Conservation (phyloP, 2,888 invertebrate species). For the Rhingia campestris region DNA sequence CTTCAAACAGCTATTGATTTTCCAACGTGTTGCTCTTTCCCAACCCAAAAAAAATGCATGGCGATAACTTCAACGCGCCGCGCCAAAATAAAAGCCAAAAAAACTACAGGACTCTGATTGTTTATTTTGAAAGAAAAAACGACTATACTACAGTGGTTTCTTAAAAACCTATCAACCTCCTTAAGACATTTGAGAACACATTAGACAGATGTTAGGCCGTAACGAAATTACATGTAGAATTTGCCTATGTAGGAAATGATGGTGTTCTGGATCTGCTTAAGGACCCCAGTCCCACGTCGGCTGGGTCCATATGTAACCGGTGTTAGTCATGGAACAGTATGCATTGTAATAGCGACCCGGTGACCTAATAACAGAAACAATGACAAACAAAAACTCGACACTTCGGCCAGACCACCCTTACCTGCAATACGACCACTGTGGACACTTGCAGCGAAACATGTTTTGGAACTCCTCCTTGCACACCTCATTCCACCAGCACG, state of each 20-base stretch:
- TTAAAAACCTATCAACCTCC: conserved; percentile 47
- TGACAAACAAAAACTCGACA: conserved; percentile 19
- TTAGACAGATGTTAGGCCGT: conserved; percentile 46
- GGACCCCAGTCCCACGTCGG: conserved; percentile 84
- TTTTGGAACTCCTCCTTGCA: conserved; percentile 96
- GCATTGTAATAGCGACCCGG: conserved; percentile 95
- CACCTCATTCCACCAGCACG: conserved; percentile 96
- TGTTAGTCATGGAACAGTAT: conserved; percentile 94
- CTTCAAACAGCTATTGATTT: conserved; percentile 61
- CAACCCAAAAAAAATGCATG: conserved; percentile 30
- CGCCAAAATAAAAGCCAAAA: conserved; percentile 50
- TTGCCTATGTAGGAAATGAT: background rate
- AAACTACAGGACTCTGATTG: conserved; percentile 16
- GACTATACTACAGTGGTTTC: conserved; percentile 27
- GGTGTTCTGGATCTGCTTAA: conserved; percentile 61
- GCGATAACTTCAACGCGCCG: background rate
- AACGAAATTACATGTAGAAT: conserved; percentile 33
- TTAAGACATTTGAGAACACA: conserved; percentile 66
- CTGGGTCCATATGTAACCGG: conserved; percentile 95
- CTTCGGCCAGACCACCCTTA: conserved; percentile 59
- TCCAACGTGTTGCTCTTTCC: conserved; percentile 69
- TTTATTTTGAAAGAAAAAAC: conserved; percentile 46
- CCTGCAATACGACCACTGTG: conserved; percentile 93
- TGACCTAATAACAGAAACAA: conserved; percentile 82
- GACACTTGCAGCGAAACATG: conserved; percentile 93